Conservation (phyloP, 2,113 vertebrate species). For the Podarcis raffonei region DNA sequence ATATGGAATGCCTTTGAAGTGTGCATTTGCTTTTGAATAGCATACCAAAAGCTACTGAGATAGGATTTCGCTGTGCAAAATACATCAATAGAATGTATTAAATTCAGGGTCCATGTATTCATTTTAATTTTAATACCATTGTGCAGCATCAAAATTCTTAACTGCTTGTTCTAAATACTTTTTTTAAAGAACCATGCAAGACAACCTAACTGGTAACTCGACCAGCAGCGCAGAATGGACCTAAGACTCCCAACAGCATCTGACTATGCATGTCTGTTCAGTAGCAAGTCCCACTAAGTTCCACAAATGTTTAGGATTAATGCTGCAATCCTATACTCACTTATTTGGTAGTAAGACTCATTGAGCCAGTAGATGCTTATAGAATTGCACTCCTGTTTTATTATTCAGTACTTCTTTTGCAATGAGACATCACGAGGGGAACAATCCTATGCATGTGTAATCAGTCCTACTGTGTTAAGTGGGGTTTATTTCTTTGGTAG, state of each 20-base stretch:
- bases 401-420: not conserved
- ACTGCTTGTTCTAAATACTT: conserved; percentile 24
- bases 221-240: not conserved
- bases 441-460: no score
- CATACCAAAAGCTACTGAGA: conserved; percentile 44
- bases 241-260: no score
- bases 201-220: not conserved
- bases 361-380: not conserved
- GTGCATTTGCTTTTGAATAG: conserved; percentile 36
- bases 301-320: not conserved
- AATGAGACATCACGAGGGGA: not conserved
- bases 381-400: not conserved
- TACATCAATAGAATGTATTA: conserved; percentile 8
- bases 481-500: no score
- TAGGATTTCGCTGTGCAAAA: conserved; percentile 38
- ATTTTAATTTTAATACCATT: conserved; percentile 43
- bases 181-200: conserved; percentile 23
- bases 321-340: not conserved
- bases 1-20: conserved; percentile 48
- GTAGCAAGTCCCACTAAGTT: not conserved
- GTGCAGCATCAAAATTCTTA: conserved; percentile 42
- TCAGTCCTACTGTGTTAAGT: no score
- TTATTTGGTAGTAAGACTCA: not conserved
- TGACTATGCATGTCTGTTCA: not conserved
- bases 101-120: conserved; percentile 16